Base-by-base conservation (phyloP, 2,888 invertebrate genomes). In the Chaitophorus viminalis region DNA sequence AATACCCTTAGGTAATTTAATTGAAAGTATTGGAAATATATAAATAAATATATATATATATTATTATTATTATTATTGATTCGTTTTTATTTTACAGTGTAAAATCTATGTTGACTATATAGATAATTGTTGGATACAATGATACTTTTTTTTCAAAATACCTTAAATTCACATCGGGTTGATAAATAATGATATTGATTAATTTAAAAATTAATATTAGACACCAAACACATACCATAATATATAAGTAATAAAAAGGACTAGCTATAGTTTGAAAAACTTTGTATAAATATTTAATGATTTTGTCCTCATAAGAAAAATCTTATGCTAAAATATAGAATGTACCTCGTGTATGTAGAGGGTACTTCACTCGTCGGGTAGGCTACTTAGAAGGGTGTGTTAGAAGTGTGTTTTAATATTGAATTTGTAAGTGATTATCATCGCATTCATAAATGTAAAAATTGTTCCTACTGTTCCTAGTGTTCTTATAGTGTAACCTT, bases 391-490 rank as follows among this genome's bases (percentile, higher is more conserved):
- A 17, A 36, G 60, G 1, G 60, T 79, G 60, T 60, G 60, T 29
- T 29, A 68, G 68, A 68, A 68, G 68, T 68, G 68, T n/a, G 29
- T 79, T 79, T 79, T 65, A 33, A 79, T 79, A 79, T 78, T 60
- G 33, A n/a, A 78, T 60, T 65, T 65, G 14, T 65, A 79, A 60
- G 79, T 31, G 60, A 31, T 78, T 36, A 54, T 25, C 54, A 54
- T 78, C 33, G 52, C 31, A 77, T 77, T 31, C 52, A 79, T n/a
- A 29, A 68, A 11, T n/a, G 9, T 29, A 29, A 25, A 68, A 68
- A 68, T 5, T 9, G 68, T n/a, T 68, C 25, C 29, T 68, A 25
- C 21, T 9, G 68, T n/a, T 68, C 25, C 29, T 68, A 25, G 68
- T 68, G 29, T n/a, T 9, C 6, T 68, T 29, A 6, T 29, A n/a